phyloP scores from a whole-genome alignment of 2,797 vertebrate species.

The Clarias laeviceps region DNA sequence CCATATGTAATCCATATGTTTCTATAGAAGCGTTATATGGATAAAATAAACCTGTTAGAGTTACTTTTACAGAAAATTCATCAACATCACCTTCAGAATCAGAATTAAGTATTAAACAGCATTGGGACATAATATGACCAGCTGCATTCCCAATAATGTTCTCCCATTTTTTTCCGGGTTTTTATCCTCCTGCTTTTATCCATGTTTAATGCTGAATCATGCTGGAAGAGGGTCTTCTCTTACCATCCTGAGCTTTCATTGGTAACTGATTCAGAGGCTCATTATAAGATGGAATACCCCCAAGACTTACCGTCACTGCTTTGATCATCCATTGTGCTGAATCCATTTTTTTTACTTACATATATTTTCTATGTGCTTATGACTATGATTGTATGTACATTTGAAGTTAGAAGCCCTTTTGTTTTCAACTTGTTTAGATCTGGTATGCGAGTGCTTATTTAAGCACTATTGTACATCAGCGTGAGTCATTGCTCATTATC shows the following conservation, averaged over 20 bases:
- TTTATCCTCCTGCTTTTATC: slow-evolving; percentile 45
- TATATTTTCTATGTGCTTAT: slow-evolving; percentile 6
- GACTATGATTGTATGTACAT: not conserved
- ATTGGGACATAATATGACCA: not conserved
- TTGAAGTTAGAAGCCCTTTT: not conserved
- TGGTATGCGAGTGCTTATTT: not conserved
- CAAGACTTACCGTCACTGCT: slow-evolving; percentile 41
- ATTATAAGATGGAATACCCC: slow-evolving; percentile 14
- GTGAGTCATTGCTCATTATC: slow-evolving; percentile 10
- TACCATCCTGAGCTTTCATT: not conserved
- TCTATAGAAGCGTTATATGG: not conserved
- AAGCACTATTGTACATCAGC: not conserved
- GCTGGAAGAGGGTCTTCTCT: not conserved
- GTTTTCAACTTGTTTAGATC: not conserved
- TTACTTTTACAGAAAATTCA: not conserved
- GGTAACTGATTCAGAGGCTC: slow-evolving; percentile 1
- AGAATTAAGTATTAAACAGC: not conserved
- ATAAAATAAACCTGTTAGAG: not conserved
- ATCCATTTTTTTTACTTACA: slow-evolving; percentile 11
- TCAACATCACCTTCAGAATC: not conserved
- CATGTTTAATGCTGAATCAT: slow-evolving; percentile 33
- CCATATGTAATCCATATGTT: not conserved
- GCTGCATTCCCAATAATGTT: not conserved
- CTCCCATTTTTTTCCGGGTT: not conserved
- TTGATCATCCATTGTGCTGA: slow-evolving; percentile 44